phyloP scores from a whole-genome alignment of 53 echinoderm and acorn worm species.

The Zoroaster sp. region DNA sequence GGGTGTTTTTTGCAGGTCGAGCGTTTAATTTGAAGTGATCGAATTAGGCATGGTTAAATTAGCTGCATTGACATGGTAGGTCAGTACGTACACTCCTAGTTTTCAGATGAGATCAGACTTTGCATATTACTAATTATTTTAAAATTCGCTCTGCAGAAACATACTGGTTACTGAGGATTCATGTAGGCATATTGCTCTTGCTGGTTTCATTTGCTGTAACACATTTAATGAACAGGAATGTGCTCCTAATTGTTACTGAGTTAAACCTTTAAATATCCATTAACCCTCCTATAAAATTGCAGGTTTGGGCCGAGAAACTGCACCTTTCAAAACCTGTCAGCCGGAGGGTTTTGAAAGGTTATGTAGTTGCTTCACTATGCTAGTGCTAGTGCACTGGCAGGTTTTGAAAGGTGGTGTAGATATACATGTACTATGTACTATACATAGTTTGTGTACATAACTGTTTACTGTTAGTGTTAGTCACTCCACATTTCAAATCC shows the following conservation, averaged over 20 bases:
- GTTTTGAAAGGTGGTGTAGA: no score
- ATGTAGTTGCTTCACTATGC: no score
- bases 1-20: no score
- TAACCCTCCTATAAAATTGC: neutral
- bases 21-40: no score
- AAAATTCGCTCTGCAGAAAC: neutral
- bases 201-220: neutral
- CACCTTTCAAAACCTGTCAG: no score
- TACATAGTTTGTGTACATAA: no score
- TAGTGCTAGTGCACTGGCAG: no score
- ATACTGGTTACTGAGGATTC: neutral
- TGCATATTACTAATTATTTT: neutral
- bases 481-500: no score
- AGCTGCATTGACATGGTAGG: neutral
- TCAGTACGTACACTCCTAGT: neutral
- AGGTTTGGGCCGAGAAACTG: neutral
- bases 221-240: neutral
- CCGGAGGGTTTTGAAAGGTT: no score
- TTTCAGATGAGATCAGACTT: neutral
- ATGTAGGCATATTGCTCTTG: neutral
- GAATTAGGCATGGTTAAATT: neutral
- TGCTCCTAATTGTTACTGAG: neutral
- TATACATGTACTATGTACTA: no score
- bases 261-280: neutral
- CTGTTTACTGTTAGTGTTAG: no score